Evolutionary conservation across 2,888 invertebrate genomes (phyloP), one percentile per base, ranked within the genome.

Genomic region (Poecilobothrus nobilitatus): DNA sequence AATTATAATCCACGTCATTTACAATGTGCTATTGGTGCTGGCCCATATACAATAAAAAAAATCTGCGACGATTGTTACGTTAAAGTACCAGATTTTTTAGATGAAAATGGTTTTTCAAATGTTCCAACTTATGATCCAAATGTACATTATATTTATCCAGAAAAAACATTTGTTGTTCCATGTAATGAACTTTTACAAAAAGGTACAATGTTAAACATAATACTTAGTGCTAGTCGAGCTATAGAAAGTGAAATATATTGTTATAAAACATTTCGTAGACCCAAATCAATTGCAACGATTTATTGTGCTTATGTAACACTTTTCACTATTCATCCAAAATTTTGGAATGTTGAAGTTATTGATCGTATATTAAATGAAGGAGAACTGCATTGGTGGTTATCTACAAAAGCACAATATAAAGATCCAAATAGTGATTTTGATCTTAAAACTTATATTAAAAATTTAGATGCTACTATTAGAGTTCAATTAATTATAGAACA

Each of bases 1-100:
- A 73, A 73, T 0, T 81, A 80, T 65, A 77, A 81, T 76, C 81
- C 81, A 4, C 77, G 81, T 9, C n/a, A 73, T n/a, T 70, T 81
- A 21, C 80, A 81, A 69, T 12, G 15, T 18, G 3, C 9, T 53
- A 12, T 53, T 12, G 18, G 73, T 77, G 27, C 70, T 73, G 21
- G 71, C 81, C 10, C 78, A 34, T 9, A 37, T 44, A 9, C 20
- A 10, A 34, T 10, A 4, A 20, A 37, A 20, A 34, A 65, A 37
- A 1, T 65, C 8, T 20, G 20, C 27, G 18, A 62, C 3, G 7
- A 21, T 12, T 66, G 63, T n/a, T 67, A 63, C 63, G 53, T 69
- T 1, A 33, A 22, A 15, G 10, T 27, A 71, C 3, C 78, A 79
- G 3, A 75, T 78, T 27, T 27, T 27, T 4, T 5, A 27, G 27